These are phyloP conservation scores for Druon quercuslanigerum DNA, from an alignment of 1,140 invertebrate genomes.

Conservation along the genomic window DNA sequence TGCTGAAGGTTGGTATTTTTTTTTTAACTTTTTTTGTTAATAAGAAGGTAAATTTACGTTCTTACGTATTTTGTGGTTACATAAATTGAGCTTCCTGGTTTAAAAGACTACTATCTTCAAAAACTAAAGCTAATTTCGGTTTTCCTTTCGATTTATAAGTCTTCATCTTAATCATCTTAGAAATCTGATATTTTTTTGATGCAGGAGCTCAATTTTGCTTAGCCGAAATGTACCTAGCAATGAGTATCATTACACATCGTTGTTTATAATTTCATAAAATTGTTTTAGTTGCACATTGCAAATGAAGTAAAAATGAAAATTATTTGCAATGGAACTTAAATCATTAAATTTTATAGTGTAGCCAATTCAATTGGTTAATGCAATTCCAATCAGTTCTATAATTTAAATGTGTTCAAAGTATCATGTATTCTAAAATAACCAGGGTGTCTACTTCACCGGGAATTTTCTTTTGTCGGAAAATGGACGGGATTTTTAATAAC, in stretches of 20 bases:
- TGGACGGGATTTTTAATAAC: no score
- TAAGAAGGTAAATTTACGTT: conserved; percentile 14
- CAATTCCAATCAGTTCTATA: no score
- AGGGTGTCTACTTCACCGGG: no score
- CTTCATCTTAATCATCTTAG: not conserved
- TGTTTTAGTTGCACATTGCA: not conserved
- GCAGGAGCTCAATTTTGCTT: not conserved
- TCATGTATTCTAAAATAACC: no score
- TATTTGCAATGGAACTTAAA: conserved; percentile 39
- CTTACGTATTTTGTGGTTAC: not conserved
- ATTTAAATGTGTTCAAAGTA: no score
- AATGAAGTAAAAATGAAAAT: conserved; percentile 16
- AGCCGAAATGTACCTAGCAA: no score
- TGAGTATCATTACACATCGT: no score
- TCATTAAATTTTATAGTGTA: not conserved
- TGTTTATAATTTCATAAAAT: not conserved
- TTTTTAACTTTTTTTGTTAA: conserved; percentile 30
- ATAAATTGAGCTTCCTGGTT: not conserved
- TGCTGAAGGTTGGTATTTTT: conserved; percentile 90
- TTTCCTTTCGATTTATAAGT: not conserved
- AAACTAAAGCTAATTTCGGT: not conserved
- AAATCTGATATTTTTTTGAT: not conserved
- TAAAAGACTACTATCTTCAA: no score
- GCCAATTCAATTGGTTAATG: no score
- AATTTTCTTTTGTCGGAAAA: no score